A percentile compares a stretch with the other conserved stretches of the same genome.
phyloP scores from a whole-genome alignment of 2,113 vertebrate genomes.

The Burhinus bistriatus region DNA sequence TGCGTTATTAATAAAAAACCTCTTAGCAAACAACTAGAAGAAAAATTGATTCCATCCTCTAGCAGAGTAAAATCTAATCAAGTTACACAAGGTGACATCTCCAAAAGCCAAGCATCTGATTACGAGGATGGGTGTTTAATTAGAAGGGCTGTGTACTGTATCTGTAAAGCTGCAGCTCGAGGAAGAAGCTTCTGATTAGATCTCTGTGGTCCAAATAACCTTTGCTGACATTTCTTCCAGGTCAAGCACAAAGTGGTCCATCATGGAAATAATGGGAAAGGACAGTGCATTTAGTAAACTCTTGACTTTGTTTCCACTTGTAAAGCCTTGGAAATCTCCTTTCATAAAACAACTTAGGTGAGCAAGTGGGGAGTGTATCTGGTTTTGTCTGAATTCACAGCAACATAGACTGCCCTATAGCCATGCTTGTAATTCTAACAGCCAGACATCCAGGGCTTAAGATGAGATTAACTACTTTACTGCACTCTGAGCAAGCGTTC shows the following conservation, averaged over 20 bases:
- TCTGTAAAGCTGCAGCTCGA: not conserved
- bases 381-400: not conserved
- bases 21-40: slow-evolving; percentile 21
- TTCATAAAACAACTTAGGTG: not conserved
- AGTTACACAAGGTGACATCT: slow-evolving; percentile 59
- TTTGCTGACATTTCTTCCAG: not conserved
- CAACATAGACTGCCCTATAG: not conserved
- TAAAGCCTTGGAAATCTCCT: not conserved
- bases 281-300: not conserved
- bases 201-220: not conserved
- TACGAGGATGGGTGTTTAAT: slow-evolving; percentile 18
- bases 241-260: not conserved
- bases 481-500: not conserved
- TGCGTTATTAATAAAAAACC: slow-evolving; percentile 62
- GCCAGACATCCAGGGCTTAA: not conserved
- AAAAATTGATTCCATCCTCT: slow-evolving; percentile 46
- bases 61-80: slow-evolving; percentile 30
- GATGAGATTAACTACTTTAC: not conserved
- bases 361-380: not conserved
- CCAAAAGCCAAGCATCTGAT: not conserved
- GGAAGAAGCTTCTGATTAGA: not conserved
- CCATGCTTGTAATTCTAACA: not conserved
- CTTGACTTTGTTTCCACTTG: not conserved
- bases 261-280: not conserved
- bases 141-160: not conserved